These are phyloP conservation scores for Crossocerus cetratus DNA, from an alignment of 2,888 invertebrate genomes.

Conservation along the genomic window DNA sequence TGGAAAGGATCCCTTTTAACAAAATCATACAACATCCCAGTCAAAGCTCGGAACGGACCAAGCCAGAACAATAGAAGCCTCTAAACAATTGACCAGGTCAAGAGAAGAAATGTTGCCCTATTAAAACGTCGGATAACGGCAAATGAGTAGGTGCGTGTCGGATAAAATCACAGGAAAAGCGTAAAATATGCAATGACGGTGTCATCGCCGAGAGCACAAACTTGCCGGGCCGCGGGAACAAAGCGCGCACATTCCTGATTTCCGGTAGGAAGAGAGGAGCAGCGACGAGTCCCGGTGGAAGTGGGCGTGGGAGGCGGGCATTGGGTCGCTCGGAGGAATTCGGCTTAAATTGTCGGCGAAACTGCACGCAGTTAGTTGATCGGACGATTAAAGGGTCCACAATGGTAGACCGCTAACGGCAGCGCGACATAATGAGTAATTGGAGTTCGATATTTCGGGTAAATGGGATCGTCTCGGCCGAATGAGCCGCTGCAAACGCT, in stretches of 20 bases:
- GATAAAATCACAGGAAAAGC: no score
- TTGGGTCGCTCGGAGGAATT: conserved; percentile 30
- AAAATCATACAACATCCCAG: no score
- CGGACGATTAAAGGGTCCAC: conserved; percentile 40
- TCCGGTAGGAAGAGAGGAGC: conserved; percentile 36
- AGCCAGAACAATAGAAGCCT: no score
- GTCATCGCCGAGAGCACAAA: conserved; percentile 1
- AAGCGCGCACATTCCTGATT: conserved; percentile 64
- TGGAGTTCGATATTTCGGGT: conserved; percentile 18
- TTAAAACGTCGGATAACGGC: no score
- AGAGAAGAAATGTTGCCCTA: no score
- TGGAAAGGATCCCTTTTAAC: no score
- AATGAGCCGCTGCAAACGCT: not conserved
- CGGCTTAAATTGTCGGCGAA: conserved; percentile 36
- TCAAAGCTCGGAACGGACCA: no score
- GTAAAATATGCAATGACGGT: conserved; percentile 9
- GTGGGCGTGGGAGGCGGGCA: not conserved
- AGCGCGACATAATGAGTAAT: conserved; percentile 20
- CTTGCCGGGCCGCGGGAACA: conserved; percentile 40
- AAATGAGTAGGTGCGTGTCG: no score
- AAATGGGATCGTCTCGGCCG: conserved; percentile 18
- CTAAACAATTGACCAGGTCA: no score
- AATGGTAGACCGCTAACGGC: conserved; percentile 16
- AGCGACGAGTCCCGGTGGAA: no score
- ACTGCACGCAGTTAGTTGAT: conserved; percentile 44